Base-by-base conservation (phyloP, 2,113 vertebrate species). In the Zosterops lateralis region DNA sequence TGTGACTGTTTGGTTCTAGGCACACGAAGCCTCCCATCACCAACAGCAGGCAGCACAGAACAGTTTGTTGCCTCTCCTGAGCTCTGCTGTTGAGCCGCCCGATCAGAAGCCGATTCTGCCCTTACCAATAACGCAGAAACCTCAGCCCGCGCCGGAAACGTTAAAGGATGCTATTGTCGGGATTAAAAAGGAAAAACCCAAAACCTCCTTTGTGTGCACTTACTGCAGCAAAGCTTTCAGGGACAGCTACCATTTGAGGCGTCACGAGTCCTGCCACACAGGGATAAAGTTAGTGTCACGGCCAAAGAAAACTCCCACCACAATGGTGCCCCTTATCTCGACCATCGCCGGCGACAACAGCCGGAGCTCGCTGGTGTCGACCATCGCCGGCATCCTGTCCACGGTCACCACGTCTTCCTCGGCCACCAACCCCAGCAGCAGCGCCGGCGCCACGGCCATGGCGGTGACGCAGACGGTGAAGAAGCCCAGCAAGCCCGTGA, bases 171-270 rank as follows among this genome's bases (percentile, higher is more conserved):
- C 92, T 76, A 98, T 93, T 97, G 98, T 71, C 89, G 98, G 98
- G 84, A 98, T 99, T 97, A 99, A 99, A 98, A 99, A 99, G 96
- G 99, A 99, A 97, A 99, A 99, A 91, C 98, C 98, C 94, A 99
- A 99, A 98, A 99, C 99, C 50, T 99, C 99, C 57, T 99, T 99
- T 96, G 98, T 99, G 96, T 99, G 99, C 89, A 99, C 98, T 95
- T 99, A 99, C 97, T 99, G 99, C 97, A 99, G 98, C 98, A 99
- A 99, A 98, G 99, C 99, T 91, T 99, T 99, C 97, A 98, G 99
- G 95, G 99, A 99, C 98, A 99, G 99, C 97, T 99, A 99, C 97
- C 99, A 99, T 97, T 98, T 99, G 96, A 98, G 99, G 92, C 98
- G 99, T 95, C 99, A 99, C 3, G 99, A 99, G 95, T 99, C 99